These are phyloP conservation scores for Miltochrista miniata DNA, from an alignment of 2,888 invertebrate genomes.

Conservation along the genomic window DNA sequence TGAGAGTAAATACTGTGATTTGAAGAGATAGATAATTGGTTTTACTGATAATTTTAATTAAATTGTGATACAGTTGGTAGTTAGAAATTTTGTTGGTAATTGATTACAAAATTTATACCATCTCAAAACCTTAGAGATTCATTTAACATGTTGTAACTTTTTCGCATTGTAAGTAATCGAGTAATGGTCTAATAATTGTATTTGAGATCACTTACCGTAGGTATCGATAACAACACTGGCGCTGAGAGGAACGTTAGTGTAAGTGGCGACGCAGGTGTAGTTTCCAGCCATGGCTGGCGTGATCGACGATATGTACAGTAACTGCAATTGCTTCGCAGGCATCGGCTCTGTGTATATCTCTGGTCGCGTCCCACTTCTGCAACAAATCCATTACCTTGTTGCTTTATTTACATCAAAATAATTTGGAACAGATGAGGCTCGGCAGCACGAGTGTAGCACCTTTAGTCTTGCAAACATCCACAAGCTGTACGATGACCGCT, in stretches of 20 bases:
- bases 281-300: conserved; percentile 90
- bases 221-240: conserved; percentile 89
- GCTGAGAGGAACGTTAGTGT: conserved; percentile 87
- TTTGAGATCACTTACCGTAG: conserved; percentile 67
- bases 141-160: background rate
- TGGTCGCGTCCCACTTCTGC: conserved; percentile 76
- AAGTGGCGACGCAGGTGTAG: conserved; percentile 92
- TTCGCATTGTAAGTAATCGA: background rate
- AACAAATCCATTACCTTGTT: conserved; percentile 1
- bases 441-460: too few species aligned
- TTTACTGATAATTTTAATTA: too few species aligned
- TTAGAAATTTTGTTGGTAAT: too few species aligned
- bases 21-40: too few species aligned
- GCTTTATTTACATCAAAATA: background rate
- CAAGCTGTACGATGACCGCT: too few species aligned
- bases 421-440: too few species aligned
- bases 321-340: conserved; percentile 85
- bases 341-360: conserved; percentile 87
- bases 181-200: background rate
- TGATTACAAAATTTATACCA: too few species aligned
- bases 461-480: too few species aligned
- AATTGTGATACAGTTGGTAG: too few species aligned
- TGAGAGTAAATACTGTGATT: too few species aligned
- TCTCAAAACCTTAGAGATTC: too few species aligned
- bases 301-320: conserved; percentile 89